phyloP scores from a whole-genome alignment of 2,888 invertebrate genomes.

The Leucania comma region DNA sequence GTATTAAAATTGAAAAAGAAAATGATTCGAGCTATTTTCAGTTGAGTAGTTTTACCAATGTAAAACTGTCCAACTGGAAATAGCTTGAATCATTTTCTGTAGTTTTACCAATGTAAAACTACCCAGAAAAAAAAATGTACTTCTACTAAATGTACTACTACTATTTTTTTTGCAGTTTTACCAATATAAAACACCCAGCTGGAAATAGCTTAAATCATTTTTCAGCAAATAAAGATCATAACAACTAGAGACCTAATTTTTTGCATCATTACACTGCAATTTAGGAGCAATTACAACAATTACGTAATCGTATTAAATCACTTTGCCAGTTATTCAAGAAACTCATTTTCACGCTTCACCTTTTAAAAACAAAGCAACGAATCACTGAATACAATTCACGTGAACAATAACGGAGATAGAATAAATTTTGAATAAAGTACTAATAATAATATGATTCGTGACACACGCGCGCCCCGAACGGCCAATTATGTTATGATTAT shows the following conservation, averaged over 20 bases:
- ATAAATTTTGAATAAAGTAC: slow-evolving; percentile 30
- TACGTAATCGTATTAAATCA: neutral
- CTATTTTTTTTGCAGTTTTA: too few relatives aligned
- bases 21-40: too few relatives aligned
- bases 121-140: too few relatives aligned
- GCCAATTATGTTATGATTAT: slow-evolving; percentile 59
- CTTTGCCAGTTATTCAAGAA: neutral
- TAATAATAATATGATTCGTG: slow-evolving; percentile 56
- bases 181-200: too few relatives aligned
- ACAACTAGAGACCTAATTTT: neutral
- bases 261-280: neutral
- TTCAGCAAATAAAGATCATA: neutral
- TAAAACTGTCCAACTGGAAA: too few relatives aligned
- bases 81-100: too few relatives aligned
- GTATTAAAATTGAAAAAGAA: too few relatives aligned
- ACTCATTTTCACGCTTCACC: neutral
- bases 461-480: slow-evolving; percentile 58
- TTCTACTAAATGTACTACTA: too few relatives aligned
- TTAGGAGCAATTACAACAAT: slow-evolving; percentile 4
- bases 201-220: too few relatives aligned
- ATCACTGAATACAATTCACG: slow-evolving; percentile 15
- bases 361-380: slow-evolving; percentile 20
- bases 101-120: too few relatives aligned
- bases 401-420: slow-evolving; percentile 17
- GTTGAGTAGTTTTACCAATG: too few relatives aligned